Conservation (phyloP, 2,797 vertebrate species). For the Poecilia velifera region DNA sequence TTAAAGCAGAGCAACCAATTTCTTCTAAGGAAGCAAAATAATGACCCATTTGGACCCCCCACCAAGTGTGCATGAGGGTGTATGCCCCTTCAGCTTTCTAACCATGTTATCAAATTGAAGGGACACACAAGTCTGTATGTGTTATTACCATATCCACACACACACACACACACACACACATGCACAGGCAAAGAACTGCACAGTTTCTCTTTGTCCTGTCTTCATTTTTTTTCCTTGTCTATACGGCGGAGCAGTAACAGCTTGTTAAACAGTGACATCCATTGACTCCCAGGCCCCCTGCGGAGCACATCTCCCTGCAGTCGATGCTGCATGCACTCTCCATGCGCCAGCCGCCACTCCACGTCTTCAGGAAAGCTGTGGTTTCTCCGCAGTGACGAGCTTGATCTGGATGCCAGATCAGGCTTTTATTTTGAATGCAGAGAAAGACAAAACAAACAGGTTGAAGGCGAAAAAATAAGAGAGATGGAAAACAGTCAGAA, state of each 20-base stretch:
- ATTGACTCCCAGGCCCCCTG: constrained; percentile 70
- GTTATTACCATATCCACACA: constrained; percentile 56
- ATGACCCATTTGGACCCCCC: constrained; percentile 60
- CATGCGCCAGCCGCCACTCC: constrained; percentile 45
- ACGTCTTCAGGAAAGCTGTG: constrained; percentile 23
- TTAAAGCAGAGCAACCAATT: constrained; percentile 52
- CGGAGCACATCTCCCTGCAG: constrained; percentile 64
- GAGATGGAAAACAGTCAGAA: background rate
- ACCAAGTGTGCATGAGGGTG: constrained; percentile 37
- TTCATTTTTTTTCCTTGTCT: constrained; percentile 67
- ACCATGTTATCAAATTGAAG: constrained; percentile 41
- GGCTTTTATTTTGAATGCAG: background rate
- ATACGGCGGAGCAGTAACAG: constrained; percentile 69
- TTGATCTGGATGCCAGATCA: constrained; percentile 5
- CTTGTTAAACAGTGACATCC: constrained; percentile 83
- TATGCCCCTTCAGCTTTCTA: constrained; percentile 53
- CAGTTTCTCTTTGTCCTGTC: constrained; percentile 74
- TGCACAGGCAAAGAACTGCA: constrained; percentile 21
- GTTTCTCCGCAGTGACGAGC: constrained; percentile 25
- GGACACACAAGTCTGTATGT: constrained; percentile 45
- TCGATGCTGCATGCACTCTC: constrained; percentile 35
- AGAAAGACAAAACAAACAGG: constrained; percentile 12
- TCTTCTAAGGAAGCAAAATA: constrained; percentile 47
- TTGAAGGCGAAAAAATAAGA: background rate
- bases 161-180: constrained; percentile 3